phyloP scores from a whole-genome alignment of 37 sponge, comb jelly and placozoan species.

The Beroe forskalii region DNA sequence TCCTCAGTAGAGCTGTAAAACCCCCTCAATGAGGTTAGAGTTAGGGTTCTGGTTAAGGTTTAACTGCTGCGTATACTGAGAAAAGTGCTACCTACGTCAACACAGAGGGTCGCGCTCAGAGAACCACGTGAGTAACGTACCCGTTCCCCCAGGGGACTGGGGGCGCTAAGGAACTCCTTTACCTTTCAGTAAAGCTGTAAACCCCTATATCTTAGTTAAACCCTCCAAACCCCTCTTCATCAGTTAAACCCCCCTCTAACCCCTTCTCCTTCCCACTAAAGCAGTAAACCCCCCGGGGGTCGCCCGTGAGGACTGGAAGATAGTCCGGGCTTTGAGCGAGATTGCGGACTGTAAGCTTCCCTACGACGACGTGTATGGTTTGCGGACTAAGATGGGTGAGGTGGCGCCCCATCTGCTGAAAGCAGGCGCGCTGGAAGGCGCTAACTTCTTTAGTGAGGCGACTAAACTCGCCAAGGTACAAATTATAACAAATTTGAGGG shows the following conservation, averaged over 20 bases:
- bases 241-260: no score
- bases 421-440: slow-evolving; percentile 24
- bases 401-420: slow-evolving; percentile 29
- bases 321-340: slow-evolving; percentile 92
- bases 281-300: slow-evolving; percentile 95
- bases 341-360: slow-evolving; percentile 72
- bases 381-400: slow-evolving; percentile 73
- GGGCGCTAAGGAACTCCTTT: no score
- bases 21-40: no score
- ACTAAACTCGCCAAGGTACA: slow-evolving; percentile 3
- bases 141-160: no score
- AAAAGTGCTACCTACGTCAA: slow-evolving; percentile 94
- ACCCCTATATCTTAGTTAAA: no score
- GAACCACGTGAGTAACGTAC: slow-evolving; percentile 80
- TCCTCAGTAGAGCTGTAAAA: no score
- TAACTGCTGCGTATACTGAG: slow-evolving; percentile 98
- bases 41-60: no score
- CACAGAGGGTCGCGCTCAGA: slow-evolving; percentile 94
- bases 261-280: no score
- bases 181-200: no score
- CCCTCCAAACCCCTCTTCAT: no score
- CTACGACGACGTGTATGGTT: slow-evolving; percentile 76
- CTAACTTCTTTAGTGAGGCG: slow-evolving; percentile 56
- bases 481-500: not conserved
- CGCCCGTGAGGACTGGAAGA: slow-evolving; percentile 98